These are phyloP conservation scores for Tuta absoluta DNA, from an alignment of 2,888 invertebrate genomes.

Conservation along the genomic window DNA sequence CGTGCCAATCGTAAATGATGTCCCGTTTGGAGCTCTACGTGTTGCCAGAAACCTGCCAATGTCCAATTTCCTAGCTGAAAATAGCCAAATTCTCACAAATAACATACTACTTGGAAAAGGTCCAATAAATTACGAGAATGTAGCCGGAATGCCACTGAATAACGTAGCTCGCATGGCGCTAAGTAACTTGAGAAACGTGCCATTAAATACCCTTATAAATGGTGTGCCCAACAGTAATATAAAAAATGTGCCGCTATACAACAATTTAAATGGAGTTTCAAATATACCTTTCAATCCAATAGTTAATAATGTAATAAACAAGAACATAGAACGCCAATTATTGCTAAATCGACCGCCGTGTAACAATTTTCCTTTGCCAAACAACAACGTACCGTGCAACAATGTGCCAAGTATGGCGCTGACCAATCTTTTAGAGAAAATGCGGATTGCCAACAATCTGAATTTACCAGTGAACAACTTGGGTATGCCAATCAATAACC, in stretches of 20 bases:
- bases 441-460: neutral
- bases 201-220: slow-evolving; percentile 20
- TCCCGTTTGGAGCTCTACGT: slow-evolving; percentile 5
- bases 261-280: slow-evolving; percentile 6
- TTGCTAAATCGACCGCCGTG: neutral
- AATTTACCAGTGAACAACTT: slow-evolving; percentile 2
- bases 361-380: neutral
- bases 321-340: slow-evolving; percentile 25
- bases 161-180: slow-evolving; percentile 16
- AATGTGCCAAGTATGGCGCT: neutral
- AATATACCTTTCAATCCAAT: neutral
- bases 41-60: slow-evolving; percentile 22
- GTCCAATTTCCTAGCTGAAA: neutral
- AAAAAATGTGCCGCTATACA: slow-evolving; percentile 22
- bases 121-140: slow-evolving; percentile 14
- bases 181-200: neutral
- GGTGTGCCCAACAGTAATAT: slow-evolving; percentile 30
- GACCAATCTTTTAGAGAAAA: neutral
- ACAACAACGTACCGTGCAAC: neutral
- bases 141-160: slow-evolving; percentile 30
- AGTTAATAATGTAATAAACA: slow-evolving; percentile 33
- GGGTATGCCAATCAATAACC: neutral
- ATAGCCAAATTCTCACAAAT: neutral
- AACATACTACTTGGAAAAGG: neutral
- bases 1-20: slow-evolving; percentile 23